These are phyloP conservation scores for Atta cephalotes DNA, from an alignment of 1,140 invertebrate species.

Conservation along the genomic window DNA sequence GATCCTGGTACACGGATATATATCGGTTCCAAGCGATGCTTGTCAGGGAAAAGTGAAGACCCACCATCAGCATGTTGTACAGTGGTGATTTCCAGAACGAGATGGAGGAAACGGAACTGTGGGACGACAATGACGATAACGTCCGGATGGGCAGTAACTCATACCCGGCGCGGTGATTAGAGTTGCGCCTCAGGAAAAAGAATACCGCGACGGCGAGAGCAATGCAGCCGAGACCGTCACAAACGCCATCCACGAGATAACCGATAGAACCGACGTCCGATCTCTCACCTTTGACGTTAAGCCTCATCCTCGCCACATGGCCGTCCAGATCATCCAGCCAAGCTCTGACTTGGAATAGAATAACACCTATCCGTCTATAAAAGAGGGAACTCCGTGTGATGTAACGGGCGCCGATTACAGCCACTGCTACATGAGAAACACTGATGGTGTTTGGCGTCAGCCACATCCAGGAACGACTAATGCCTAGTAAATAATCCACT, in stretches of 20 bases:
- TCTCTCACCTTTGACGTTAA: conserved; percentile 90
- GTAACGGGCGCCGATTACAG: conserved; percentile 89
- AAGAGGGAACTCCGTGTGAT: conserved; percentile 90
- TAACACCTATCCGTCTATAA: conserved; percentile 89
- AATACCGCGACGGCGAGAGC: conserved; percentile 89
- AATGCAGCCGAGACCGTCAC: conserved; percentile 91
- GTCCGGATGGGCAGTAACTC: conserved; percentile 85
- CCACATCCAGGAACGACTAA: conserved; percentile 88
- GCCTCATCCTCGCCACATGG: conserved; percentile 90
- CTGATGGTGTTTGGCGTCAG: conserved; percentile 93
- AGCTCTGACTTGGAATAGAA: conserved; percentile 91
- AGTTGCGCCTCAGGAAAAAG: conserved; percentile 90
- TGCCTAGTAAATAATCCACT: conserved; percentile 88
- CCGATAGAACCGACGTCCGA: conserved; percentile 91
- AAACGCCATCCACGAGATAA: conserved; percentile 91
- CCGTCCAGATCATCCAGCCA: conserved; percentile 93
- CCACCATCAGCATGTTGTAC: conserved; percentile 89
- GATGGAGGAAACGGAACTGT: conserved; percentile 32
- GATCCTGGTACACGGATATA: conserved; percentile 91
- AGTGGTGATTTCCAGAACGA: conserved; percentile 73
- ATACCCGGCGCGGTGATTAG: conserved; percentile 88
- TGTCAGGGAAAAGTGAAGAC: conserved; percentile 90
- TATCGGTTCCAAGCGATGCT: conserved; percentile 93
- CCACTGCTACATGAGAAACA: conserved; percentile 91
- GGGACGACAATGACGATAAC: not conserved